Percentiles rank a stretch among this genome's conserved stretches.
phyloP scores from a whole-genome alignment of 2,113 vertebrate species.

The Trematomus loennbergii region DNA sequence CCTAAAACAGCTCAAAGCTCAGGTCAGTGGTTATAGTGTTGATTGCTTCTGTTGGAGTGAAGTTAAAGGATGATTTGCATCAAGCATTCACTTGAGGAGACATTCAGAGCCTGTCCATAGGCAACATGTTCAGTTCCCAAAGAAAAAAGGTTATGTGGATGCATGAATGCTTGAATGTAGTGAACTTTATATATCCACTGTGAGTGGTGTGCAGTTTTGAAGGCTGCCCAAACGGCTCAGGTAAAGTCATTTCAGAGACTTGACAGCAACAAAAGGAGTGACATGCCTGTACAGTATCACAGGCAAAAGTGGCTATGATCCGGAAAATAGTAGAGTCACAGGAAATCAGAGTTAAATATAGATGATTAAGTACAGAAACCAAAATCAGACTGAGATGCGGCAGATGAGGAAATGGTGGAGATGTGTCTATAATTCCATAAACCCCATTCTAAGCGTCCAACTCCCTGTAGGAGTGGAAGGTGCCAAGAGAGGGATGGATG shows the following conservation, averaged over 20 bases:
- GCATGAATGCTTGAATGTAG: constrained; percentile 21
- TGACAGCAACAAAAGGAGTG: constrained; percentile 26
- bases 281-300: constrained; percentile 10
- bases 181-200: constrained; percentile 18
- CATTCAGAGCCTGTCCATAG: constrained; percentile 63
- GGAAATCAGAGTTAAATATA: constrained; percentile 26
- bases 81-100: constrained; percentile 33
- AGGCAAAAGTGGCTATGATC: constrained; percentile 59
- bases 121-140: constrained; percentile 50
- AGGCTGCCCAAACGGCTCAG: constrained; percentile 34
- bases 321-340: constrained; percentile 44
- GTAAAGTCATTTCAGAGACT: constrained; percentile 9
- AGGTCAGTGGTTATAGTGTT: constrained; percentile 64
- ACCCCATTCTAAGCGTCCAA: constrained; percentile 18
- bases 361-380: constrained; percentile 19
- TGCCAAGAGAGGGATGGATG: constrained; percentile 30
- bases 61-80: constrained; percentile 61
- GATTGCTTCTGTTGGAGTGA: constrained; percentile 5
- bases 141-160: constrained; percentile 32
- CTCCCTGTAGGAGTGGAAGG: constrained; percentile 29
- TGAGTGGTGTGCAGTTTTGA: constrained; percentile 20
- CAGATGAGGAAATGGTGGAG: constrained; percentile 43
- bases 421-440: constrained; percentile 37
- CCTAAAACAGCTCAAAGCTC: constrained; percentile 26
- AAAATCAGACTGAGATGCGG: constrained; percentile 18